Conservation (phyloP, 2,113 vertebrate species). For the Catharus minimus region DNA sequence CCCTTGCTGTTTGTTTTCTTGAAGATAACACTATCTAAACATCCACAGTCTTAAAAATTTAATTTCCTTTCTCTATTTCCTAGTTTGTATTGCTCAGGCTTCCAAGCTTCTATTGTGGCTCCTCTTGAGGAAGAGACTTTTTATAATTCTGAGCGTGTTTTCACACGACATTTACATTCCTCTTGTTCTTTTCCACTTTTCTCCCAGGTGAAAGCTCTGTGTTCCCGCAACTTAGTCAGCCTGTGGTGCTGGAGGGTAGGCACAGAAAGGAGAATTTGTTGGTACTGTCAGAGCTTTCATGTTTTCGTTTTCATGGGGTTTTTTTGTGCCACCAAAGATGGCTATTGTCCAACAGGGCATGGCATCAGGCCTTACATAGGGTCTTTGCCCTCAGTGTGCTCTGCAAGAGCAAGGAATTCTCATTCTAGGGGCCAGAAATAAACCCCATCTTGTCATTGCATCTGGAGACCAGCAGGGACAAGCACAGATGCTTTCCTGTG, state of each 20-base stretch:
- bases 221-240: background rate
- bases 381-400: background rate
- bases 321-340: background rate
- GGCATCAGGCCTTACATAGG: background rate
- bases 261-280: background rate
- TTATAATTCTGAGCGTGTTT: conserved; percentile 24
- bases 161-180: background rate
- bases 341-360: background rate
- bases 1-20: conserved; percentile 41
- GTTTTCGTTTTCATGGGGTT: background rate
- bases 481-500: background rate
- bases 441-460: background rate
- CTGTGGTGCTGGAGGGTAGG: background rate
- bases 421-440: background rate
- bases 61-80: conserved; percentile 63
- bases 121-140: background rate
- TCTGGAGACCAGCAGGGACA: background rate
- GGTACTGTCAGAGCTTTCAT: background rate
- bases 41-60: conserved; percentile 36
- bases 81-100: background rate
- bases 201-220: background rate
- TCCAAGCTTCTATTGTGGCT: background rate
- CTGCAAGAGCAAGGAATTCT: background rate
- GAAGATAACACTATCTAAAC: conserved; percentile 53
- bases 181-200: conserved; percentile 13